Conservation (phyloP, 2,888 invertebrate species). For the Agrochola circellaris region DNA sequence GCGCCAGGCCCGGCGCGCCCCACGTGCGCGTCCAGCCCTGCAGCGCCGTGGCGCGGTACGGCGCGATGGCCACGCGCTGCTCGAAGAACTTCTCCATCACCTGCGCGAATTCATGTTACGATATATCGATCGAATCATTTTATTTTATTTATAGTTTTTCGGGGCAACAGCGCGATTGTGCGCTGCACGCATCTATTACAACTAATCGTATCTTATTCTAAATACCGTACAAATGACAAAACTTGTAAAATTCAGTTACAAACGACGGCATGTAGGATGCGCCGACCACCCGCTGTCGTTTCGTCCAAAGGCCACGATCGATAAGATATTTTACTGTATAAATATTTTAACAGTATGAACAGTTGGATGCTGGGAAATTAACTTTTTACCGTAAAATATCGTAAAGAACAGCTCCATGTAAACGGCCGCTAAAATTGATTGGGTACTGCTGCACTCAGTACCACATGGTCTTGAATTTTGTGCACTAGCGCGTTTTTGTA, state of each 20-base stretch:
- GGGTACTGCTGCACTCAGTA: neutral
- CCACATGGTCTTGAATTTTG: neutral
- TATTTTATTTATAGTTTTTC: neutral
- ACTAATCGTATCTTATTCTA: neutral
- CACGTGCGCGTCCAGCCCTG: slow-evolving; percentile 96
- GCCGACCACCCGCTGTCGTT: neutral
- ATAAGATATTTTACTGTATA: neutral
- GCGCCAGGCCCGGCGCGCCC: slow-evolving; percentile 95
- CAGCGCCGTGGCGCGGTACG: slow-evolving; percentile 97
- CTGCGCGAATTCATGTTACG: slow-evolving; percentile 76
- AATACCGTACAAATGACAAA: neutral
- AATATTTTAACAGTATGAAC: neutral
- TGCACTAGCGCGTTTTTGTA: no score
- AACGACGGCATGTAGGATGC: no score
- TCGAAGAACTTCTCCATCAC: slow-evolving; percentile 98
- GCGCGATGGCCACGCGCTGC: slow-evolving; percentile 96
- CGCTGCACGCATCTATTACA: neutral
- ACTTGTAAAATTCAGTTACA: neutral
- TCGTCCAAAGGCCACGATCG: neutral
- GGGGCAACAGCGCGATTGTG: neutral
- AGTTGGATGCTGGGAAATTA: neutral
- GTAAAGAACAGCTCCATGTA: no score
- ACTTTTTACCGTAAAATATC: neutral
- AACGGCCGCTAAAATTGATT: neutral
- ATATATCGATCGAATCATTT: no score